Percentiles rank a stretch among this genome's conserved stretches.
phyloP scores from a whole-genome alignment of 2,113 vertebrate species.

The Calidris pygmaea region DNA sequence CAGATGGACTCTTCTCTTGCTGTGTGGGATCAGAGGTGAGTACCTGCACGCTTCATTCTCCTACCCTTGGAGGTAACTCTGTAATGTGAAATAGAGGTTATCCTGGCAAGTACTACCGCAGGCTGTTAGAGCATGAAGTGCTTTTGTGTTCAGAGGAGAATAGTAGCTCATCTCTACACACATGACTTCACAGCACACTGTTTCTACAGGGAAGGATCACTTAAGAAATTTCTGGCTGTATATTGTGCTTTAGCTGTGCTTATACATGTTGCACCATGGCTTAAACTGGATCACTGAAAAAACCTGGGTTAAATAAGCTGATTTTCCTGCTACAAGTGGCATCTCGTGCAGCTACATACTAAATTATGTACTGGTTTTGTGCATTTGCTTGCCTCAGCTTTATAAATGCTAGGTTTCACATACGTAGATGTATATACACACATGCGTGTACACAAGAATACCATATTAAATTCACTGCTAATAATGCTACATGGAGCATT shows the following conservation, averaged over 20 bases:
- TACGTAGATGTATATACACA: too few relatives aligned
- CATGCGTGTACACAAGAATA: not conserved
- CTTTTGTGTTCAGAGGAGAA: not conserved
- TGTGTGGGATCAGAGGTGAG: not conserved
- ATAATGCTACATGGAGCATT: not conserved
- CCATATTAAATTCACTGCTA: not conserved
- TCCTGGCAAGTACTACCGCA: accelerated
- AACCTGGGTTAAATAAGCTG: not conserved
- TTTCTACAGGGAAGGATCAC: not conserved
- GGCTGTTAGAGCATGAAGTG: not conserved
- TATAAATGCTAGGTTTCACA: too few relatives aligned
- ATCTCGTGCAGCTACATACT: not conserved
- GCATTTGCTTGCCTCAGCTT: not conserved
- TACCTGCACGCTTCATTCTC: not conserved
- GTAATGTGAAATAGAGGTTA: not conserved
- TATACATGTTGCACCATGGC: not conserved
- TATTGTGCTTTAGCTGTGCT: not conserved
- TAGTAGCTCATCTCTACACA: not conserved
- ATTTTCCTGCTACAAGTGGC: not conserved
- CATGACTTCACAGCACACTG: not conserved
- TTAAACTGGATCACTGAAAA: not conserved
- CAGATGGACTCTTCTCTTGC: not conserved
- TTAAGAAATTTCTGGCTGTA: not conserved
- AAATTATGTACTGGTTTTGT: not conserved
- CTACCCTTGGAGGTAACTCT: not conserved